Conservation (phyloP, 2,888 invertebrate species). For the Nomada lathburiana region DNA sequence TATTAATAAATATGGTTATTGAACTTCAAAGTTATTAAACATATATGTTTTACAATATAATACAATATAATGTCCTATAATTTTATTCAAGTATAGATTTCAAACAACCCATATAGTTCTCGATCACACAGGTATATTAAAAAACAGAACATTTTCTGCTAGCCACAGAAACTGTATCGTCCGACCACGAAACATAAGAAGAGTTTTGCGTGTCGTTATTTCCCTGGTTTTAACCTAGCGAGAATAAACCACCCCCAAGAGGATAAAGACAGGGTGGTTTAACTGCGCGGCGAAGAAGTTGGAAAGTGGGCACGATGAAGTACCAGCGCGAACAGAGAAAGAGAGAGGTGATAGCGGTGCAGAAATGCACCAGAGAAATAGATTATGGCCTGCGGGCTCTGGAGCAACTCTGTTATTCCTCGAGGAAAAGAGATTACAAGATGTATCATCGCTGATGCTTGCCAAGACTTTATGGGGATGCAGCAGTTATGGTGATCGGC, state of each 20-base stretch:
- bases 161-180: background rate
- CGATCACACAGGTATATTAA: too few relatives aligned
- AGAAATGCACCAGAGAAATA: constrained; percentile 59
- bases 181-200: background rate
- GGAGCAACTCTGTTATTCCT: constrained; percentile 40
- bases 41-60: too few relatives aligned
- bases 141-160: background rate
- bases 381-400: constrained; percentile 54
- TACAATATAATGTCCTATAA: too few relatives aligned
- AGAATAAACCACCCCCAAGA: constrained; percentile 55
- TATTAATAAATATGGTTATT: too few relatives aligned
- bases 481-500: constrained; percentile 48
- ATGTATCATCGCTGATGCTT: constrained; percentile 60
- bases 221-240: constrained; percentile 30
- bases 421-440: constrained; percentile 63
- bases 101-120: too few relatives aligned
- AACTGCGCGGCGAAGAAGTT: constrained; percentile 38
- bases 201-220: constrained; percentile 30
- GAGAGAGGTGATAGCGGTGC: constrained; percentile 15
- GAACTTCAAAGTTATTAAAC: too few relatives aligned
- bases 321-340: background rate
- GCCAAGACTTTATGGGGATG: constrained; percentile 37
- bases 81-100: too few relatives aligned
- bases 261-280: constrained; percentile 56
- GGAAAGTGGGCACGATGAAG: constrained; percentile 39